Evolutionary conservation across 1,140 invertebrate genomes (phyloP).

Genomic region (Steinernema feltiae): DNA sequence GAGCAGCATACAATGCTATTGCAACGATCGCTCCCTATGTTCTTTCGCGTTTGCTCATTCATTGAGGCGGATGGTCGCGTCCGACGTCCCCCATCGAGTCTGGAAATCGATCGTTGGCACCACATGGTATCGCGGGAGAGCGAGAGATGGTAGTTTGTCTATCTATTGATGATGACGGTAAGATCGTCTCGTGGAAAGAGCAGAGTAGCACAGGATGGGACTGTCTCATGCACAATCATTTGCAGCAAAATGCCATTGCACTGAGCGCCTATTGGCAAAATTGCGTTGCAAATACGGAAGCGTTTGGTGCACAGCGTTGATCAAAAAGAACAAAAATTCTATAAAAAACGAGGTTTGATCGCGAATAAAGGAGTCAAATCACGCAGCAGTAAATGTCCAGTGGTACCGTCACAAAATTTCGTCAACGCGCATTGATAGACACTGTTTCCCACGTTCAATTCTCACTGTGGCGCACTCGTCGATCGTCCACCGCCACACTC

Average conservation of each 20-base stretch:
- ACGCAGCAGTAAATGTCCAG: no score
- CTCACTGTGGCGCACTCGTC: neutral
- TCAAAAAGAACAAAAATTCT: no score
- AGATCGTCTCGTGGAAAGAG: neutral
- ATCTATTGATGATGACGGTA: neutral
- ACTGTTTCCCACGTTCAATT: neutral
- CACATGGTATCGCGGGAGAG: slow-evolving; percentile 3
- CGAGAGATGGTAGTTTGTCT: neutral
- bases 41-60: neutral
- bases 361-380: no score
- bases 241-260: no score
- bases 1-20: neutral
- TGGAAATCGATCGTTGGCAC: slow-evolving; percentile 15
- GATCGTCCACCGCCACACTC: neutral
- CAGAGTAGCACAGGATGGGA: no score
- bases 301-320: no score
- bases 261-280: no score
- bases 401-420: neutral
- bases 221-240: no score
- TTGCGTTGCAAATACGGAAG: no score
- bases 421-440: neutral
- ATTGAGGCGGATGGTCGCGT: neutral
- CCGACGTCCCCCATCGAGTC: neutral
- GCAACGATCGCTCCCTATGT: neutral
- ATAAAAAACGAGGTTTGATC: no score